phyloP scores from a whole-genome alignment of 1,140 invertebrate genomes.

The Pissodes strobi region DNA sequence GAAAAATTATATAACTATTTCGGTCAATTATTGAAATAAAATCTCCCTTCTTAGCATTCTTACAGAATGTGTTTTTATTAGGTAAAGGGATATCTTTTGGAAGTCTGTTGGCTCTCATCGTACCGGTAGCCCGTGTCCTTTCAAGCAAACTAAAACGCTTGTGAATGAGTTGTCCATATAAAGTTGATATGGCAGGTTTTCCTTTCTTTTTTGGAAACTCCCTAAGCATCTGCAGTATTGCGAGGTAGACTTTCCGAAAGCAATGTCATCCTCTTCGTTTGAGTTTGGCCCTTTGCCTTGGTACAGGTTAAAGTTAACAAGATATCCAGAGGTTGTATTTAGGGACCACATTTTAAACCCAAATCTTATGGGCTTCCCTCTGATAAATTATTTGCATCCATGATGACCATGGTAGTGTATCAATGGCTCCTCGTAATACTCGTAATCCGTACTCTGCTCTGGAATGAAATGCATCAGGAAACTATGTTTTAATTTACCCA shows the following conservation, averaged over 20 bases:
- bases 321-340: too few relatives aligned
- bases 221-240: not conserved
- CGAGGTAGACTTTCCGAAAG: too few relatives aligned
- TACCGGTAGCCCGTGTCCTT: not conserved
- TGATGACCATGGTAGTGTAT: constrained; percentile 3
- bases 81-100: constrained; percentile 3
- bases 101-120: constrained; percentile 2
- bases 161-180: constrained; percentile 6
- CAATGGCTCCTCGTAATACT: not conserved
- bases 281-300: too few relatives aligned
- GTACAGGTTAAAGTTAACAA: too few relatives aligned
- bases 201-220: constrained; percentile 3
- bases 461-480: too few relatives aligned
- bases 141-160: not conserved
- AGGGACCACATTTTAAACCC: too few relatives aligned
- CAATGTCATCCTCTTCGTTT: too few relatives aligned
- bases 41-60: constrained; percentile 10
- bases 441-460: not conserved
- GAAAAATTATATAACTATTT: constrained; percentile 8
- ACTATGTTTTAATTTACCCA: constrained; percentile 10
- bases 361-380: too few relatives aligned
- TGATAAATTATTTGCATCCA: too few relatives aligned
- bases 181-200: constrained; percentile 3
- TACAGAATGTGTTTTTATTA: constrained; percentile 10
- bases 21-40: too few relatives aligned